These are phyloP conservation scores for Pachycephus smyrnensis DNA, from an alignment of 2,888 invertebrate species.

Conservation along the genomic window DNA sequence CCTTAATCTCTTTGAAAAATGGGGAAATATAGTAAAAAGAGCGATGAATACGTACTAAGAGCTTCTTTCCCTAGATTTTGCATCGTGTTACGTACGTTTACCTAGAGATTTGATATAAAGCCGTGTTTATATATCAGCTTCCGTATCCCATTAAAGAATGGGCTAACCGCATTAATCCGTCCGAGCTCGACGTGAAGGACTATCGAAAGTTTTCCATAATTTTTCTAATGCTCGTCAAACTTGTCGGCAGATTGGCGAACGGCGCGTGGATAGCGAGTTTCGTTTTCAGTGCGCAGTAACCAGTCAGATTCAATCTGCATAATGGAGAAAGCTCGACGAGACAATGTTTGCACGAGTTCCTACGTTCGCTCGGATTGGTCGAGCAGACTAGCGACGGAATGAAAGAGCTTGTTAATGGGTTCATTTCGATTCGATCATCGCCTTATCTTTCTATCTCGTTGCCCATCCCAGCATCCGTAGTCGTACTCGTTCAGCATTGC, in stretches of 20 bases:
- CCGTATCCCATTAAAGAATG: not conserved
- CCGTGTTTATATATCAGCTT: not conserved
- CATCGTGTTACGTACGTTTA: not conserved
- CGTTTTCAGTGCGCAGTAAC: slow-evolving; percentile 33
- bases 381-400: slow-evolving; percentile 32
- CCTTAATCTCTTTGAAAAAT: not conserved
- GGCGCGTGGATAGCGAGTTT: slow-evolving; percentile 13
- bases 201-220: slow-evolving; percentile 46
- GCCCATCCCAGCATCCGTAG: slow-evolving; percentile 1
- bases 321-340: slow-evolving; percentile 61
- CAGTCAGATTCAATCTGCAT: slow-evolving; percentile 64
- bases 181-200: slow-evolving; percentile 18
- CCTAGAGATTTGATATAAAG: not conserved
- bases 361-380: slow-evolving; percentile 31
- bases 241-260: not conserved
- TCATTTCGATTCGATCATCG: slow-evolving; percentile 62
- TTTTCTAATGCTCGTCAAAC: slow-evolving; percentile 5
- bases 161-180: slow-evolving; percentile 28
- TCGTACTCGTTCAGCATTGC: not conserved
- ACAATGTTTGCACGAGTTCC: slow-evolving; percentile 61
- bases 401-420: slow-evolving; percentile 64
- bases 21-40: not conserved
- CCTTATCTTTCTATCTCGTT: slow-evolving; percentile 49
- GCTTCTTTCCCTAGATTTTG: not conserved
- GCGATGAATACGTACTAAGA: not conserved